Evolutionary conservation across 2,888 invertebrate genomes (phyloP).

Genomic region (Ennomos fuscantarius): DNA sequence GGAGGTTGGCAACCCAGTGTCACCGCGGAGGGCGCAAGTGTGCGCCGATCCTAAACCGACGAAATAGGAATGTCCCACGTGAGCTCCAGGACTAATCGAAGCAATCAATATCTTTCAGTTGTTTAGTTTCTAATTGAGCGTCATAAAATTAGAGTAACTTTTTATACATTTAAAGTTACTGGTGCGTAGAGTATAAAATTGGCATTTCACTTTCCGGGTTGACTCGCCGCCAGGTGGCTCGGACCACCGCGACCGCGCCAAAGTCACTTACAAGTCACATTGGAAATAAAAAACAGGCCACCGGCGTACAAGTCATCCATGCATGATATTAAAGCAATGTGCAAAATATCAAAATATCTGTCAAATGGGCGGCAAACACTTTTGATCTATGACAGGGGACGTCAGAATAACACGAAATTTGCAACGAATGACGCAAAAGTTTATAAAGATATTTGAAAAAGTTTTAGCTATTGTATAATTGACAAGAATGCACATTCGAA

Average conservation of each 20-base stretch:
- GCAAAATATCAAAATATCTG: slow-evolving; percentile 79
- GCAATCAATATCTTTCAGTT: slow-evolving; percentile 32
- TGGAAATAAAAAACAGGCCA: slow-evolving; percentile 71
- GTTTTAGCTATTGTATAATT: too few relatives aligned
- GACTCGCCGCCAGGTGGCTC: slow-evolving; percentile 57
- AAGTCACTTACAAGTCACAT: slow-evolving; percentile 81
- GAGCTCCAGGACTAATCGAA: slow-evolving; percentile 45
- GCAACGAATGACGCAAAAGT: slow-evolving; percentile 21
- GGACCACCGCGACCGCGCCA: slow-evolving; percentile 76
- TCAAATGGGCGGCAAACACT: slow-evolving; percentile 68
- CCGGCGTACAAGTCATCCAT: slow-evolving; percentile 76
- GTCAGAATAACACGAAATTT: slow-evolving; percentile 7
- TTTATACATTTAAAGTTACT: slow-evolving; percentile 33
- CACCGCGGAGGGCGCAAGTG: slow-evolving; percentile 53
- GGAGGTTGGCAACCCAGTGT: slow-evolving; percentile 65
- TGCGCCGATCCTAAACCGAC: slow-evolving; percentile 54
- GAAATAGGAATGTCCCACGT: slow-evolving; percentile 65
- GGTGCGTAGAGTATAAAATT: slow-evolving; percentile 55
- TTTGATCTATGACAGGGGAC: slow-evolving; percentile 63
- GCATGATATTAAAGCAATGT: slow-evolving; percentile 77
- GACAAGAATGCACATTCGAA: too few relatives aligned
- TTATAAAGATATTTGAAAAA: slow-evolving; percentile 4
- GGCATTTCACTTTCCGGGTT: slow-evolving; percentile 76
- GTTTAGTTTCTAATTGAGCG: slow-evolving; percentile 31
- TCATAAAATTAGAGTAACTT: slow-evolving; percentile 6